Conservation (phyloP, 2,888 invertebrate species). For the Agriotes lineatus region DNA sequence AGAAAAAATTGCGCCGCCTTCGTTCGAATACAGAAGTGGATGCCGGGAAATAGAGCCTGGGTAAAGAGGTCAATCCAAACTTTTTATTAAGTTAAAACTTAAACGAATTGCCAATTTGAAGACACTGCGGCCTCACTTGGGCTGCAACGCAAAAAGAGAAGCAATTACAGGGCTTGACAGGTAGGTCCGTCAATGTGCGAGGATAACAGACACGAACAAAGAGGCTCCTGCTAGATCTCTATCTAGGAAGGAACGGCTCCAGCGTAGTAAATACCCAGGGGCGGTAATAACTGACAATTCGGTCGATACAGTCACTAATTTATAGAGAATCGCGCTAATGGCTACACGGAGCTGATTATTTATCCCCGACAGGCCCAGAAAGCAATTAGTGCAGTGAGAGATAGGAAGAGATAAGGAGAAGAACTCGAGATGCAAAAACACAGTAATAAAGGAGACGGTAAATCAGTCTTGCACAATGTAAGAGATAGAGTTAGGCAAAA, state of each 20-base stretch:
- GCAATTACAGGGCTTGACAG: constrained; percentile 24
- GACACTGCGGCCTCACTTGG: background rate
- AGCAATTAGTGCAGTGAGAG: constrained; percentile 55
- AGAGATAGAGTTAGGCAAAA: constrained; percentile 51
- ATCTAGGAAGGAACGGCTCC: constrained; percentile 38
- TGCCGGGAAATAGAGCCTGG: background rate
- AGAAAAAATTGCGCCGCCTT: background rate
- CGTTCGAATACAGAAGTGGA: background rate
- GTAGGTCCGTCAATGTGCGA: constrained; percentile 21
- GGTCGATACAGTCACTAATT: constrained; percentile 56
- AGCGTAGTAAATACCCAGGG: constrained; percentile 44
- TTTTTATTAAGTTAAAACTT: constrained; percentile 20
- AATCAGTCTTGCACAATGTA: constrained; percentile 54
- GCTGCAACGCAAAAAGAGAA: background rate
- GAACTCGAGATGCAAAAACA: constrained; percentile 58
- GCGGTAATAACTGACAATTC: constrained; percentile 48
- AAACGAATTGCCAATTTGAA: constrained; percentile 19
- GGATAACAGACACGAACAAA: constrained; percentile 23
- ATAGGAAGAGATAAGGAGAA: constrained; percentile 51
- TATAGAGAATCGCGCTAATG: constrained; percentile 59
- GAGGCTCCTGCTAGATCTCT: constrained; percentile 8
- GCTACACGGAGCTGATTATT: constrained; percentile 61
- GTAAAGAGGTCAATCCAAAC: background rate
- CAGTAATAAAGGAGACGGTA: constrained; percentile 53
- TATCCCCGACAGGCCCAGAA: constrained; percentile 56